Conservation (phyloP, 1,140 invertebrate genomes). For the Acromyrmex echinatior region DNA sequence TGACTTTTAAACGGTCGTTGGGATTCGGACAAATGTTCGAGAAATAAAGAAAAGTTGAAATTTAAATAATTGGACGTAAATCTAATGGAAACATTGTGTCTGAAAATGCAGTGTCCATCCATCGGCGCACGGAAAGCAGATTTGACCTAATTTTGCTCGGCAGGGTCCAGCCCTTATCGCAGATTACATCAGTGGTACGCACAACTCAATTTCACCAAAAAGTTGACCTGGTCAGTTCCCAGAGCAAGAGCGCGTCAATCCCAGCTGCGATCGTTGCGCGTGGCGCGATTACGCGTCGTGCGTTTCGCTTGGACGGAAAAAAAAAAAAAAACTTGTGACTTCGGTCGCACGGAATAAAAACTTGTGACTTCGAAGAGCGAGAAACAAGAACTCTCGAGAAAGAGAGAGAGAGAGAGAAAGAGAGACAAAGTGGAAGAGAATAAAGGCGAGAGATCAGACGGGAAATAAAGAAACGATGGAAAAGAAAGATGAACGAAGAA, state of each 20-base stretch:
- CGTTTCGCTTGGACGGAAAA: not conserved
- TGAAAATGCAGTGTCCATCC: slow-evolving; percentile 31
- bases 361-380: not conserved
- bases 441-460: not conserved
- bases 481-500: slow-evolving; percentile 40
- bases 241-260: not conserved
- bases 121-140: not conserved
- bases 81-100: slow-evolving; percentile 5
- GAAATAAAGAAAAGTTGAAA: slow-evolving; percentile 8
- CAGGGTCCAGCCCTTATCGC: slow-evolving; percentile 21
- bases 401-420: not conserved
- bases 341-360: slow-evolving; percentile 35
- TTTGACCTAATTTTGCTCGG: slow-evolving; percentile 46
- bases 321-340: slow-evolving; percentile 1
- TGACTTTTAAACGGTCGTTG: not conserved
- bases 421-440: not conserved
- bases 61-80: slow-evolving; percentile 34
- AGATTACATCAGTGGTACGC: slow-evolving; percentile 39
- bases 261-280: slow-evolving; percentile 26
- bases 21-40: not conserved
- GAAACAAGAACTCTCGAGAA: not conserved
- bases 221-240: slow-evolving; percentile 53
- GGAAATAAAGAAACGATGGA: slow-evolving; percentile 53
- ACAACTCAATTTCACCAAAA: slow-evolving; percentile 46
- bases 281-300: slow-evolving; percentile 35